Evolutionary conservation across 1,140 invertebrate species (phyloP), one percentile per base, ranked within the genome.

Genomic region (Onthophagus taurus): DNA sequence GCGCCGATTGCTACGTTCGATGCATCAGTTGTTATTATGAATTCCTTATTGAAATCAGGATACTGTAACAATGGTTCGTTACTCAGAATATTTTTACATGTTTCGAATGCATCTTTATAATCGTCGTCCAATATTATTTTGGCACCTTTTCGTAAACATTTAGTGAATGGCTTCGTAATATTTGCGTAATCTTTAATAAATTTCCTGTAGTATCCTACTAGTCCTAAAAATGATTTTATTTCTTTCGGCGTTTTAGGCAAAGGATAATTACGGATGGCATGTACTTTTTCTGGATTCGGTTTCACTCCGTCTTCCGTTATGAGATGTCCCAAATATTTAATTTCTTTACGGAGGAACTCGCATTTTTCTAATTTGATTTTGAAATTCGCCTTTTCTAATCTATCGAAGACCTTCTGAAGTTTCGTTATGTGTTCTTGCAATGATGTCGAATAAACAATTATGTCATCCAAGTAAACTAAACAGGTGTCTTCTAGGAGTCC

Each of bases 191-290:
- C 41, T 31, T 39, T 30, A 44, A 44, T 44, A 44, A 59, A 69
- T 50, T 54, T 52, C 14, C 66, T 19, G 39, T 70, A 71, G 48
- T 67, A 69, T 6, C 59, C 56, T 9, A 45, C 36, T 17, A 68
- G 47, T 18, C 67, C 69, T 24, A 71, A 31, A 51, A 70, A 70
- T 19, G 49, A 41, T 54, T 63, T 62, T 12, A 69, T 43, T 21
- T 67, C 51, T 31, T 63, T 63, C 4, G 36, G 4, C 38, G 48
- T 64, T 49, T 52, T 62, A 16, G 67, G 63, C 9, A 34, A 38
- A 7, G 63, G 62, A 43, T 59, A 66, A 18, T 67, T 53, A 44
- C 51, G 45, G n/a, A 69, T 36, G 2, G 52, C 47, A 31, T 42
- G 37, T 8, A 65, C 49, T 58, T 70, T 69, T 4, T 44, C 33